phyloP scores from a whole-genome alignment of 1,140 invertebrate species.

The Brachionus calyciflorus region DNA sequence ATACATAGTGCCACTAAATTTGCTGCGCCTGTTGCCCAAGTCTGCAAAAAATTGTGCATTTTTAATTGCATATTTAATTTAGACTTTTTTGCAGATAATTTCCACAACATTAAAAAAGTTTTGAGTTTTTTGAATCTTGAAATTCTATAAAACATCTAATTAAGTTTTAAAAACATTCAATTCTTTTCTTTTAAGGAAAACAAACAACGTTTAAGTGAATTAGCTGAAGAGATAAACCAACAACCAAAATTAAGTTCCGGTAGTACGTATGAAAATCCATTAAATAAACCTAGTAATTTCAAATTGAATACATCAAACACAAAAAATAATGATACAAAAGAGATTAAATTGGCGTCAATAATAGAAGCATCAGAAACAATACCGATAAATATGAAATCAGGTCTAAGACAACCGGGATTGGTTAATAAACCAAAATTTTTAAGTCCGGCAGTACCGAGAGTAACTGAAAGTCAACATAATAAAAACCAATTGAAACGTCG shows the following conservation, averaged over 20 bases:
- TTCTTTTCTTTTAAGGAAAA: not conserved
- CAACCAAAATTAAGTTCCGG: not conserved
- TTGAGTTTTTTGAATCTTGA: too few species aligned
- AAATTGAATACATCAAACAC: not conserved
- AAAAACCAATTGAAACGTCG: constrained; percentile 12
- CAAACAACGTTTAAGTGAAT: not conserved
- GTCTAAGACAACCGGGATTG: not conserved
- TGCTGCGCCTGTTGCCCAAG: too few species aligned
- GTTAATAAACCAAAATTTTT: constrained; percentile 6
- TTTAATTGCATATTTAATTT: too few species aligned
- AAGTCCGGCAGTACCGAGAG: not conserved
- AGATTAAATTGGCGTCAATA: constrained; percentile 20
- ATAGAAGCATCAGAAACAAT: constrained; percentile 16
- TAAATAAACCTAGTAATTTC: not conserved
- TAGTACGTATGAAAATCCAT: constrained; percentile 1
- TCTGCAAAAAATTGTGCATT: too few species aligned
- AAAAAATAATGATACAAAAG: not conserved
- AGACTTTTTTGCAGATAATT: too few species aligned
- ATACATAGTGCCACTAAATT: too few species aligned
- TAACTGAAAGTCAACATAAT: not conserved
- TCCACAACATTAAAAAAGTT: too few species aligned
- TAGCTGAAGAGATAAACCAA: not conserved
- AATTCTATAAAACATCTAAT: too few species aligned
- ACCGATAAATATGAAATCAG: not conserved
- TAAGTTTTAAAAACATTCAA: too few species aligned